phyloP scores from a whole-genome alignment of 1,140 invertebrate genomes.

The Drosophila melanogaster region Release_6_plus_ISO1_MT NT_033779.5:17011001-17011500 shows the following conservation, averaged over 20 bases:
- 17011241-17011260: slow-evolving; percentile 41
- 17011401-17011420: neutral
- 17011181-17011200: slow-evolving; percentile 76
- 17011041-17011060: no score
- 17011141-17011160: slow-evolving; percentile 41
- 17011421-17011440: neutral
- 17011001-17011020: neutral
- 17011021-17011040: neutral
- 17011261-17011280: neutral
- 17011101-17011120: slow-evolving; percentile 72
- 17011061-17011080: slow-evolving; percentile 1
- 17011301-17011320: slow-evolving; percentile 44
- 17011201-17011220: slow-evolving; percentile 66
- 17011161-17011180: slow-evolving; percentile 43
- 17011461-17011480: no score
- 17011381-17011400: slow-evolving; percentile 30
- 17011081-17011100: slow-evolving; percentile 69
- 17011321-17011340: slow-evolving; percentile 34
- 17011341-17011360: slow-evolving; percentile 17
- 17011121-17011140: slow-evolving; percentile 55
- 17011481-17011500: no score
- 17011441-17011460: neutral
- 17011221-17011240: slow-evolving; percentile 79
- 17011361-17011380: slow-evolving; percentile 9
- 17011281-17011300: slow-evolving; percentile 36